Evolutionary conservation across 1,140 invertebrate species (phyloP).

Genomic region (Zaprionus tsacasi): DNA sequence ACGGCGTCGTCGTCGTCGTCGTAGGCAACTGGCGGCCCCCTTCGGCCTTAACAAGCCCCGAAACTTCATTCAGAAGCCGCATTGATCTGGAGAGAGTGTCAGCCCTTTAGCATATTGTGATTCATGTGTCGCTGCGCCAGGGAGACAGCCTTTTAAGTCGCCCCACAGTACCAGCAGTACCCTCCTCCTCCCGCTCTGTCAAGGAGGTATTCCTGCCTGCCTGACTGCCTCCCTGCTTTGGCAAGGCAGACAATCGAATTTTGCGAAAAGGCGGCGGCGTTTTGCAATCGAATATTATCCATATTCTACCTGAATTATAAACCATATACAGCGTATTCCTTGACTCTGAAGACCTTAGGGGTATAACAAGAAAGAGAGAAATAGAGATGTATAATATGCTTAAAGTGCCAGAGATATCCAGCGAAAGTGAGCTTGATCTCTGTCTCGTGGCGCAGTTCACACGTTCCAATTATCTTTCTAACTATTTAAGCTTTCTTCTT

Average conservation of each 20-base stretch:
- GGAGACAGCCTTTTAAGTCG: conserved; percentile 67
- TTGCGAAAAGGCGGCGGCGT: conserved; percentile 42
- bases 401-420: background rate
- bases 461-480: conserved; percentile 39
- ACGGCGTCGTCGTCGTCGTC: conserved; percentile 39
- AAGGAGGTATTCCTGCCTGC: background rate
- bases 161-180: too few relatives aligned
- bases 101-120: conserved; percentile 82
- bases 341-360: background rate
- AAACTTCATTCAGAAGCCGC: conserved; percentile 78
- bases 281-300: conserved; percentile 14
- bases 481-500: conserved; percentile 34
- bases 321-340: background rate
- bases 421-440: conserved; percentile 18
- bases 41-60: conserved; percentile 67
- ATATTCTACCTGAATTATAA: conserved; percentile 23
- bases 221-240: background rate
- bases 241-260: conserved; percentile 25
- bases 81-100: conserved; percentile 80
- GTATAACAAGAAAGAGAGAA: background rate
- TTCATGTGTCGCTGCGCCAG: conserved; percentile 76
- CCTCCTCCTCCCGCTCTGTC: background rate
- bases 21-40: conserved; percentile 38
- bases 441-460: conserved; percentile 11
- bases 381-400: background rate